phyloP scores from a whole-genome alignment of 2,888 invertebrate species.

The Coelinius sp. region DNA sequence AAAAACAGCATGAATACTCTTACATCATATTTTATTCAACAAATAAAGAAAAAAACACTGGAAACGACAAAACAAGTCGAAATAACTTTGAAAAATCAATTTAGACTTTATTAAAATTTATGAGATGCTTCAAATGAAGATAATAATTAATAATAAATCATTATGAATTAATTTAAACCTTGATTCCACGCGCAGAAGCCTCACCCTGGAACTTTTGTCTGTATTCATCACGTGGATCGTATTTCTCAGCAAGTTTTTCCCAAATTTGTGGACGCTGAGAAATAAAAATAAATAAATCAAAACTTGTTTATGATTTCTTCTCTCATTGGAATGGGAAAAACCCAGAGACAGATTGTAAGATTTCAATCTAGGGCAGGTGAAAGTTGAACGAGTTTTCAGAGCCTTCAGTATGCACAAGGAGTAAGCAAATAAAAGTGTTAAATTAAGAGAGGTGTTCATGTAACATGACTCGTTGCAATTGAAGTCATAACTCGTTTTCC shows the following conservation, averaged over 20 bases:
- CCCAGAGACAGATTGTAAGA: neutral
- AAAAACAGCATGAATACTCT: neutral
- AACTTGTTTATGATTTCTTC: neutral
- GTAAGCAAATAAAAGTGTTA: conserved; percentile 32
- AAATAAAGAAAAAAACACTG: neutral
- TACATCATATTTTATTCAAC: conserved; percentile 21
- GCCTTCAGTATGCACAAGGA: neutral
- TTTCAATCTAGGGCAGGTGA: conserved; percentile 35
- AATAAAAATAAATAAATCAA: conserved; percentile 24
- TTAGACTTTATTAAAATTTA: too few species aligned
- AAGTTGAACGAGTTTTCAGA: conserved; percentile 29
- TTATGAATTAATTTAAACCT: conserved; percentile 48
- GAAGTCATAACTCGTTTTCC: conserved; percentile 33
- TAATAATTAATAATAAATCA: neutral
- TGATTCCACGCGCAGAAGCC: conserved; percentile 65
- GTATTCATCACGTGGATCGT: conserved; percentile 79
- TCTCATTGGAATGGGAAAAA: neutral
- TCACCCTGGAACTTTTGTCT: conserved; percentile 77
- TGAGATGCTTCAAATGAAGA: too few species aligned
- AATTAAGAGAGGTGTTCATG: conserved; percentile 3
- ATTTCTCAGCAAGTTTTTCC: conserved; percentile 78
- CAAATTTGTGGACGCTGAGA: conserved; percentile 73
- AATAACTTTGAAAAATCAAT: neutral
- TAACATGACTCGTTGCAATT: neutral
- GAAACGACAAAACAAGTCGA: neutral